Evolutionary conservation across 2,113 vertebrate species (phyloP), one percentile per base, ranked within the genome.

Genomic region (Otus sunia): DNA sequence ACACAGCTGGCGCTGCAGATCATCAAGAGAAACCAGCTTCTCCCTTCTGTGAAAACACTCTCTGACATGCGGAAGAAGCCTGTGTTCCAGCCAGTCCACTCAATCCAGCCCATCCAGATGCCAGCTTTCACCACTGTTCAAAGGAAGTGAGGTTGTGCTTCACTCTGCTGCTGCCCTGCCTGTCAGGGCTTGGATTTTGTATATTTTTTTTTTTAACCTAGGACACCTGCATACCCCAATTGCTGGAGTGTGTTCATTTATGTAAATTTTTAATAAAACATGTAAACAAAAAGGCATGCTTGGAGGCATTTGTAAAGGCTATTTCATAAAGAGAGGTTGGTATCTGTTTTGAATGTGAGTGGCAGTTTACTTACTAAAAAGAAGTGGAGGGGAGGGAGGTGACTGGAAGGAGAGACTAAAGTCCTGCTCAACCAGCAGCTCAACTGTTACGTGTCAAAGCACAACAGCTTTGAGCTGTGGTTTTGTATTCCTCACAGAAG

Each of bases 1-100:
- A 99, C 99, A 0, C 99, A 99, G 97, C 98, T 99, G 97, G 99
- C 99, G n/a, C 97, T 99, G 94, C 99, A 99, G 98, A 99, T 99
- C 98, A 99, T 99, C 98, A 99, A 99, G 97, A 98, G 99, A 94
- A 99, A 99, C 96, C 99, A 99, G 97, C 99, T 99, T 66, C 98
- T 99, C 56, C 99, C 99, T 14, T 96, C 98, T 2, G 92, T 98
- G 71, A 98, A 99, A 92, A 98, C 98, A 8, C 98, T 98, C 85
- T 98, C 99, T 0, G 99, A 99, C 73, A 96, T 98, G 71, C 97
- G 98, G 81, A 99, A 99, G 98, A 99, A 99, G 93, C 96, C 98
- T 3, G 94, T 98, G 94, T 95, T 98, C 92, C 98, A 98, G 96
- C 93, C 98, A 2, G 97, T 98, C 32, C 98, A 99, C 94, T 98